Base-by-base conservation (phyloP, 2,888 invertebrate species). In the Caenorhabditis sp. region DNA sequence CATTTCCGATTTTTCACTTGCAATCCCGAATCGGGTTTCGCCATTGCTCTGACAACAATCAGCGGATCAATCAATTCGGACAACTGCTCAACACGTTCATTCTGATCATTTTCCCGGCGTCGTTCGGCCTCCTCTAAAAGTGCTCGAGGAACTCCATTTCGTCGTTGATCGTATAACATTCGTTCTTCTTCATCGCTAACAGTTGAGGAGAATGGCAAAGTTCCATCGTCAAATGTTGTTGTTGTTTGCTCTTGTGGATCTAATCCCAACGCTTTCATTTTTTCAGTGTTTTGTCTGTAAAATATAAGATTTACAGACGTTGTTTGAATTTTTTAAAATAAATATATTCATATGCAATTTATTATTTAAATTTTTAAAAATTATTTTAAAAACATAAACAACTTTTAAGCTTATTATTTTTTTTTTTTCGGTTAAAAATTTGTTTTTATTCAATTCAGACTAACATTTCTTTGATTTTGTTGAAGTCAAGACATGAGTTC, bases 1-100 rank as follows among this genome's bases (percentile, higher is more conserved):
- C 99, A 99, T 93, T 96, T 95, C 12, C 99, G 91, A 90, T 99
- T 97, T 70, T 96, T 91, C 74, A 99, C 95, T 90, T 97, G 97
- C 59, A 99, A 90, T 0, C 97, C 95, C 27, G 96, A 97, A 87
- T 97, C 95, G 0, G 95, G 93, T 83, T 94, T 92, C 62, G 95
- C 93, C 97, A 99, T 97, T 54, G 94, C 94, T 82, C 94, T 91
- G 1, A 96, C 95, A 65, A 99, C 75, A 21, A 70, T 59, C 59
- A 76, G 38, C 12, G 78, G 76, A 64, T 80, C 80, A 52, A 78
- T 70, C 14, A 69, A 25, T 20, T 67, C 65, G 0, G 74, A 67
- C n/a, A 80, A 65, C 12, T 76, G 73, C 43, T 70, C 71, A 3
- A 57, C 57, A 10, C 58, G 56, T 26, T 69, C 74, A 59, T 79